A percentile compares a stretch with the other conserved stretches of the same genome.
These are phyloP conservation scores for Platysternon megacephalum DNA, from an alignment of 2,113 vertebrate species.

Conservation along the genomic window DNA sequence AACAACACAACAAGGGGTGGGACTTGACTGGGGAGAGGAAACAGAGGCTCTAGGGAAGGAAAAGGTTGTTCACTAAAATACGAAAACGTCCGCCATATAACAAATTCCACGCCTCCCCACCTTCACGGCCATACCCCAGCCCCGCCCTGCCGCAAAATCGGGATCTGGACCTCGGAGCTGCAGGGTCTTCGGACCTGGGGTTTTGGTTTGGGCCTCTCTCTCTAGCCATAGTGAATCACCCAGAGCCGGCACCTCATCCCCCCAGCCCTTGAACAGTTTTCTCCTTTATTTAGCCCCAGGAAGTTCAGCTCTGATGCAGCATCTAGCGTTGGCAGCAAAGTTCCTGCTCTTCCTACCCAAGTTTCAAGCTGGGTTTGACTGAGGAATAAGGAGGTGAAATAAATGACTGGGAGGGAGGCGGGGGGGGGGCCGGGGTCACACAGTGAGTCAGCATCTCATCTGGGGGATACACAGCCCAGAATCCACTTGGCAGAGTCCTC, in stretches of 20 bases:
- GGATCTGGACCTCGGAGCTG: neutral
- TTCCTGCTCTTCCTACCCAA: constrained; percentile 29
- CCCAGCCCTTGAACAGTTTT: neutral
- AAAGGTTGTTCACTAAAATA: too few species aligned
- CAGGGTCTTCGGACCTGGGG: neutral
- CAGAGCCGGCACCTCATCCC: neutral
- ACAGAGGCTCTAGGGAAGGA: too few species aligned
- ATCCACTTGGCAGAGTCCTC: constrained; percentile 57
- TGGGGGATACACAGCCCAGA: constrained; percentile 35
- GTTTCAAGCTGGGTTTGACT: constrained; percentile 37
- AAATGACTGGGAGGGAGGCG: constrained; percentile 26
- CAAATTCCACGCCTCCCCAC: too few species aligned
- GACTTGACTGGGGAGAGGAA: too few species aligned
- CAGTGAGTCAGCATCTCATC: constrained; percentile 64
- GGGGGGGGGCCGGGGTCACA: constrained; percentile 25
- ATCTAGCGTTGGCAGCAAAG: constrained; percentile 2
- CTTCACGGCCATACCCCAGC: neutral
- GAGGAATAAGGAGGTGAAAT: constrained; percentile 32
- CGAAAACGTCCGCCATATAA: too few species aligned
- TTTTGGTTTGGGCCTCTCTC: neutral
- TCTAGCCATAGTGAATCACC: neutral
- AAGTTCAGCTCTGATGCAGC: neutral
- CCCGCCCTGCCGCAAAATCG: too few species aligned
- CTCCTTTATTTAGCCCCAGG: constrained; percentile 1
- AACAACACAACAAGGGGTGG: too few species aligned